phyloP scores from a whole-genome alignment of 2,888 invertebrate genomes.

The Pogonocherus hispidulus region DNA sequence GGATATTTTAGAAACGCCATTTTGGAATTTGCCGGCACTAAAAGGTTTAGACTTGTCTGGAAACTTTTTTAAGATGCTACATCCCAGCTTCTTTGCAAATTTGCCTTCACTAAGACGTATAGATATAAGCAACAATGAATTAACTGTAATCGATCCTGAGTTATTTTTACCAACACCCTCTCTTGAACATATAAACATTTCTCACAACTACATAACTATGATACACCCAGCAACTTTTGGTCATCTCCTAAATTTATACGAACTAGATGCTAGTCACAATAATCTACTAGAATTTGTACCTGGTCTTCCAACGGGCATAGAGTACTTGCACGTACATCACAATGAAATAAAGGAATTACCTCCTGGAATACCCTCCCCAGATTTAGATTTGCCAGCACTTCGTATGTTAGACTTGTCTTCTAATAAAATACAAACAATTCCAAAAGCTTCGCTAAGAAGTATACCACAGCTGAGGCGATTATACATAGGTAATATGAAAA shows the following conservation, averaged over 20 bases:
- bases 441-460: conserved; percentile 76
- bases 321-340: conserved; percentile 79
- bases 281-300: conserved; percentile 82
- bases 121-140: conserved; percentile 82
- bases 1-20: conserved; percentile 80
- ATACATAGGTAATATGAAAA: conserved; percentile 80
- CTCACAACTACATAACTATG: conserved; percentile 79
- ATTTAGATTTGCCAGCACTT: conserved; percentile 80
- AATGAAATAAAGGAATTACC: conserved; percentile 81
- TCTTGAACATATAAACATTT: conserved; percentile 85
- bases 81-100: conserved; percentile 80
- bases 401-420: conserved; percentile 82
- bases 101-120: conserved; percentile 82
- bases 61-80: conserved; percentile 81
- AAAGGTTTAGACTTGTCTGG: conserved; percentile 87
- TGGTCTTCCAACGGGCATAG: conserved; percentile 82
- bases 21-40: conserved; percentile 87
- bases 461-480: conserved; percentile 78
- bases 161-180: conserved; percentile 80
- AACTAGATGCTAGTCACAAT: conserved; percentile 83
- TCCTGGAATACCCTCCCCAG: conserved; percentile 75
- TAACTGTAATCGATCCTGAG: conserved; percentile 79
- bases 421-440: conserved; percentile 81
- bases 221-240: conserved; percentile 84
- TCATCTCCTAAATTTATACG: conserved; percentile 81